Conservation (phyloP, 2,797 vertebrate species). For the Oreonectes daqikongensis region DNA sequence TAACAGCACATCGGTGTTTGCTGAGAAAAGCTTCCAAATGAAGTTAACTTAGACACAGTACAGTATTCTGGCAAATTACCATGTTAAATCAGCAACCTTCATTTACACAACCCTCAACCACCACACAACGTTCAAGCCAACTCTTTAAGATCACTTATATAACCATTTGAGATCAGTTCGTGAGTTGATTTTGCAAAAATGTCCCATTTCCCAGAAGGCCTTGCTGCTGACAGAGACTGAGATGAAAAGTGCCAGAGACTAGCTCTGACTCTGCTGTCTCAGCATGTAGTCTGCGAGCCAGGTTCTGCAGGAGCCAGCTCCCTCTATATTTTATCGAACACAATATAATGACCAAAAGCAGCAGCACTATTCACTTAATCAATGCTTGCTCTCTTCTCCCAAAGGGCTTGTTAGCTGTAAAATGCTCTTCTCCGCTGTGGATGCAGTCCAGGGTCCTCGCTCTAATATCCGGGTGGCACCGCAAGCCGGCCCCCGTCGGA, state of each 20-base stretch:
- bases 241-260: slow-evolving; percentile 20
- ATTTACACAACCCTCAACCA: background rate
- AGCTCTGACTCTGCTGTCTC: slow-evolving; percentile 52
- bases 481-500: slow-evolving; percentile 44
- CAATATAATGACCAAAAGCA: slow-evolving; percentile 54
- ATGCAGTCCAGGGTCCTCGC: slow-evolving; percentile 9
- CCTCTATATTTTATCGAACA: slow-evolving; percentile 56
- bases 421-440: slow-evolving; percentile 45
- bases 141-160: slow-evolving; percentile 10
- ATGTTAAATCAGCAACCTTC: too few species aligned
- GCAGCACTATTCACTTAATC: slow-evolving; percentile 56
- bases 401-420: slow-evolving; percentile 59
- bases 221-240: slow-evolving; percentile 51
- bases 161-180: background rate
- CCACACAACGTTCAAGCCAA: background rate
- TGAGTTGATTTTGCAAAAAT: slow-evolving; percentile 40
- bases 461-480: slow-evolving; percentile 32
- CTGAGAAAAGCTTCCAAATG: too few species aligned
- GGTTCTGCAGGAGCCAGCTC: slow-evolving; percentile 36
- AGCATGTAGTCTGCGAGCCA: slow-evolving; percentile 36
- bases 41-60: background rate
- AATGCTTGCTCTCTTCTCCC: slow-evolving; percentile 52
- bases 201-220: slow-evolving; percentile 21
- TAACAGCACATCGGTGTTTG: too few species aligned
- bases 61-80: background rate